These are phyloP conservation scores for Siderastrea siderea DNA, from an alignment of 92 coral and sea anemone genomes.

Conservation along the genomic window DNA sequence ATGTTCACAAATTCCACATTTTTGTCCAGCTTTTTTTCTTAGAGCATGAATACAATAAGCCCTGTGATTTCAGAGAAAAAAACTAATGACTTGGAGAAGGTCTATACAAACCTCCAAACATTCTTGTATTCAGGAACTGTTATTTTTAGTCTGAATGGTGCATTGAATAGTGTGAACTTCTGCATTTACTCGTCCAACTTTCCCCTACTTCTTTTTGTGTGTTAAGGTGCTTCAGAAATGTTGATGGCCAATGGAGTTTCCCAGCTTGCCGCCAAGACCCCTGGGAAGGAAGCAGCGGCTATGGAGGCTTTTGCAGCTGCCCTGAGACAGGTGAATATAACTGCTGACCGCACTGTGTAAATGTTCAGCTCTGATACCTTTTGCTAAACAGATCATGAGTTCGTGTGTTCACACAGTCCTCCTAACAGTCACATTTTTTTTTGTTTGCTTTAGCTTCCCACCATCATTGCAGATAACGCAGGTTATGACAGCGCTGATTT, in stretches of 20 bases:
- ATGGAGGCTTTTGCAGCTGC: constrained; percentile 97
- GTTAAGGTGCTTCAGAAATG: constrained; percentile 97
- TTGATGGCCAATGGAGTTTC: constrained; percentile 98
- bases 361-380: neutral
- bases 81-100: too few species aligned
- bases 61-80: too few species aligned
- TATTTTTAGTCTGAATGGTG: neutral
- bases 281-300: constrained; percentile 97
- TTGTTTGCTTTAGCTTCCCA: constrained; percentile 79
- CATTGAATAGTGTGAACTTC: neutral
- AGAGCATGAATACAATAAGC: too few species aligned
- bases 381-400: neutral
- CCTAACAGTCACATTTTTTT: neutral
- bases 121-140: too few species aligned
- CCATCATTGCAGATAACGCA: constrained; percentile 98
- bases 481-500: constrained; percentile 99
- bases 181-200: too few species aligned
- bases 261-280: constrained; percentile 93
- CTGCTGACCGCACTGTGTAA: neutral
- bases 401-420: neutral
- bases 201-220: neutral
- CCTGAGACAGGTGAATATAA: constrained; percentile 81
- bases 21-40: too few species aligned
- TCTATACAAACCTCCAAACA: too few species aligned
- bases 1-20: too few species aligned